phyloP scores from a whole-genome alignment of 2,888 invertebrate genomes.

The Thysanoteuthis rhombus region DNA sequence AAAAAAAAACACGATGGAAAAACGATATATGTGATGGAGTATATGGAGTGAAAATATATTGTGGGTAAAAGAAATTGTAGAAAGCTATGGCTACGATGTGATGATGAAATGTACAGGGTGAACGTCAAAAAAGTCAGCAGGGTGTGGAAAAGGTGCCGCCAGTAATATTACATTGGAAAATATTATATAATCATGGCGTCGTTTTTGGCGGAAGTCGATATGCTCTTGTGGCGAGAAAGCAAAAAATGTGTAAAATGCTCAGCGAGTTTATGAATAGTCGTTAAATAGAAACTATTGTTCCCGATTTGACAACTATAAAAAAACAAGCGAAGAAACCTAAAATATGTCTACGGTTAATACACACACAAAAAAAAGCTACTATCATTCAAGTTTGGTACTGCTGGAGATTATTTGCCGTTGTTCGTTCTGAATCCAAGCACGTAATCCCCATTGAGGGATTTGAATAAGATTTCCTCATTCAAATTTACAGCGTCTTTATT shows the following conservation, averaged over 20 bases:
- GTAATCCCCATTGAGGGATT: not conserved
- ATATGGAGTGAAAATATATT: not conserved
- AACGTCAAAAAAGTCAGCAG: not conserved
- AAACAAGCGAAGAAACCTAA: not conserved
- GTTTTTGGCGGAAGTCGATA: not conserved
- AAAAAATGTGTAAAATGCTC: not conserved
- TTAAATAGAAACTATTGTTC: not conserved
- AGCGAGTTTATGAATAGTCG: not conserved
- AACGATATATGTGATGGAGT: not conserved
- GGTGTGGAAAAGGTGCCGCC: not conserved
- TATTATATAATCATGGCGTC: not conserved
- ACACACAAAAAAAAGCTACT: not conserved
- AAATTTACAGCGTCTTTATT: not conserved
- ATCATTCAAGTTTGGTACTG: not conserved
- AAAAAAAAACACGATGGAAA: not conserved
- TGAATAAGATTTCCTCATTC: not conserved
- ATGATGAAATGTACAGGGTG: not conserved
- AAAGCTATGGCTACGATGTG: not conserved
- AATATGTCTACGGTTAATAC: too few species aligned
- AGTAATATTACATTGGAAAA: too few species aligned
- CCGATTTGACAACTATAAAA: not conserved
- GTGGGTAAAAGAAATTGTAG: not conserved
- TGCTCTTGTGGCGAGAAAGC: not conserved
- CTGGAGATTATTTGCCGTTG: not conserved
- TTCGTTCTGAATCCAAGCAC: not conserved